Evolutionary conservation across 2,888 invertebrate species (phyloP).

Genomic region (Nasonia oneida): DNA sequence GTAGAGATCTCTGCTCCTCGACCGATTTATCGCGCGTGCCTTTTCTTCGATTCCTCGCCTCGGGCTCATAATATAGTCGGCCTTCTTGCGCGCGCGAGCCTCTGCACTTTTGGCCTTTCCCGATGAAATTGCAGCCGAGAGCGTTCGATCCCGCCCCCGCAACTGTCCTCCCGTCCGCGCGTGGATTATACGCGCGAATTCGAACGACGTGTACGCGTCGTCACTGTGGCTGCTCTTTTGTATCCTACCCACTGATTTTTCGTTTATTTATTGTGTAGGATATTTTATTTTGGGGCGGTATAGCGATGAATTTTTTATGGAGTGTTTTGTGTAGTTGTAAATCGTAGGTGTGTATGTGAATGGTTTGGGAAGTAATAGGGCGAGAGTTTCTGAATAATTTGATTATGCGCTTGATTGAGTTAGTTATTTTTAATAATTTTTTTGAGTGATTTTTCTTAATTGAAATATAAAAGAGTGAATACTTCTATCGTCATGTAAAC

Average conservation of each 20-base stretch:
- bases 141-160: slow-evolving; percentile 4
- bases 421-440: no score
- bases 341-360: no score
- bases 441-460: no score
- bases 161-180: not conserved
- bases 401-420: no score
- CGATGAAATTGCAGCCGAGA: slow-evolving; percentile 9
- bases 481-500: no score
- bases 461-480: no score
- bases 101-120: slow-evolving; percentile 13
- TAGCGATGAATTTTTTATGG: not conserved
- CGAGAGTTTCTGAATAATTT: no score
- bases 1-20: slow-evolving; percentile 36
- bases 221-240: not conserved
- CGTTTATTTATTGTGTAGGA: not conserved
- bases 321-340: not conserved
- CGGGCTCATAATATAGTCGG: not conserved
- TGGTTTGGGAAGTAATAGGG: no score
- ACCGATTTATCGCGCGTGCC: slow-evolving; percentile 57
- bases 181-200: not conserved
- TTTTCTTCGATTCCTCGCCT: slow-evolving; percentile 46
- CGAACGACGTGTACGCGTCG: not conserved
- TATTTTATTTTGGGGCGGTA: not conserved
- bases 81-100: not conserved
- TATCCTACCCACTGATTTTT: not conserved